Conservation (phyloP, 2,888 invertebrate genomes). For the Parnassius mnemosyne region DNA sequence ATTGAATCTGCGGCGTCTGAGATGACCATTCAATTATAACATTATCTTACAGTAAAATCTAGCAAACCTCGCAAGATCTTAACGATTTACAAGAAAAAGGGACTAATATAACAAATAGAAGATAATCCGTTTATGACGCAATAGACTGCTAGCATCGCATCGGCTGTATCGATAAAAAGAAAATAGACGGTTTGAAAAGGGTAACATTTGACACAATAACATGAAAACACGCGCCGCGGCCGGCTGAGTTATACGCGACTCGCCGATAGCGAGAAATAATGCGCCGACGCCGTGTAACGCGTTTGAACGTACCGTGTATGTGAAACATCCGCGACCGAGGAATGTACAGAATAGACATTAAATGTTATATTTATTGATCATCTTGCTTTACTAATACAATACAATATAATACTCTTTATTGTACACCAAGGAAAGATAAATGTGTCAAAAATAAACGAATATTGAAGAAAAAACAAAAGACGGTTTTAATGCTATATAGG, state of each 20-base stretch:
- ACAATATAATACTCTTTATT: no score
- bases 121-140: conserved; percentile 9
- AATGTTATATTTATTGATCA: neutral
- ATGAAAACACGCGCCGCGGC: conserved; percentile 30
- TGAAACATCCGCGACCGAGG: conserved; percentile 24
- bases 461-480: no score
- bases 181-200: conserved; percentile 19
- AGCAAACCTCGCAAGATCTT: no score
- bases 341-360: conserved; percentile 11
- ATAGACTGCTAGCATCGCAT: neutral
- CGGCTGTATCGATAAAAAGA: conserved; percentile 15
- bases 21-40: no score
- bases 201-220: conserved; percentile 33
- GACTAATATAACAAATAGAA: conserved; percentile 1
- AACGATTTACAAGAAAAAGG: neutral
- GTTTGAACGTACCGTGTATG: conserved; percentile 35
- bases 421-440: no score
- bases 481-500: no score
- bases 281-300: conserved; percentile 37
- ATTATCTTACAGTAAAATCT: no score
- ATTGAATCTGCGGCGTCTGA: no score
- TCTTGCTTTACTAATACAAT: no score
- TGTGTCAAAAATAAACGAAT: no score
- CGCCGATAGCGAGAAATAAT: conserved; percentile 63
- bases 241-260: conserved; percentile 50